Evolutionary conservation across 2,113 vertebrate species (phyloP).

Genomic region (Oryzias javanicus): DNA sequence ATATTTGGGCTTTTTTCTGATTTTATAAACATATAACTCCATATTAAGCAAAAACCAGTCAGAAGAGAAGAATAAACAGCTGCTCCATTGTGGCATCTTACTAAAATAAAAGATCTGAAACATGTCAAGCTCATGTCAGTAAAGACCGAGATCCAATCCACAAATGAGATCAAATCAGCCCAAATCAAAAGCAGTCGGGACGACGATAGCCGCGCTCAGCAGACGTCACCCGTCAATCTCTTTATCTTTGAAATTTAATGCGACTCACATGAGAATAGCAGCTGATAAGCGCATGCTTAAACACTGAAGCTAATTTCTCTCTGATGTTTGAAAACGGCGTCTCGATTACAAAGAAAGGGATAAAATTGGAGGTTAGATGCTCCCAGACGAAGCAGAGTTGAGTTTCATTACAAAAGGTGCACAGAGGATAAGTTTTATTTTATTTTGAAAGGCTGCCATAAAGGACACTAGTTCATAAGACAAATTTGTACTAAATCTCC

Average conservation of each 20-base stretch:
- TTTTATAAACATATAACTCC: background rate
- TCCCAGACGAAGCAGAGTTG: constrained; percentile 32
- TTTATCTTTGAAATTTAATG: constrained; percentile 41
- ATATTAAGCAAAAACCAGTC: constrained; percentile 12
- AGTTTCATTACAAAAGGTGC: constrained; percentile 60
- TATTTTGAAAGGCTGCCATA: constrained; percentile 54
- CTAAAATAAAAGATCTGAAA: constrained; percentile 7
- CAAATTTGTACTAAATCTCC: constrained; percentile 75
- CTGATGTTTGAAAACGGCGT: constrained; percentile 50
- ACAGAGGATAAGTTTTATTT: constrained; percentile 47
- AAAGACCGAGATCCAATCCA: constrained; percentile 16
- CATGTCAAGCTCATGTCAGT: constrained; percentile 16
- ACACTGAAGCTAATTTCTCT: constrained; percentile 39
- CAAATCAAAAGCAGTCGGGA: constrained; percentile 3
- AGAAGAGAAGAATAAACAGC: constrained; percentile 1
- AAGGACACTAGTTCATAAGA: constrained; percentile 73
- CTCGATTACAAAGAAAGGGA: constrained; percentile 46
- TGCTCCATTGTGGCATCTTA: background rate
- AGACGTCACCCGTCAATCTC: constrained; percentile 32
- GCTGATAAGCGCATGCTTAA: constrained; percentile 43
- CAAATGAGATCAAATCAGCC: constrained; percentile 18
- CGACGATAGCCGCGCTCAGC: constrained; percentile 24
- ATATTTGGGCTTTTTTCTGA: background rate
- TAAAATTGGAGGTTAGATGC: constrained; percentile 50
- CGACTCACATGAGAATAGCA: constrained; percentile 36